phyloP scores from a whole-genome alignment of 35 echinoderm and acorn worm genomes.

The Heliocidaris erythrogramma region DNA sequence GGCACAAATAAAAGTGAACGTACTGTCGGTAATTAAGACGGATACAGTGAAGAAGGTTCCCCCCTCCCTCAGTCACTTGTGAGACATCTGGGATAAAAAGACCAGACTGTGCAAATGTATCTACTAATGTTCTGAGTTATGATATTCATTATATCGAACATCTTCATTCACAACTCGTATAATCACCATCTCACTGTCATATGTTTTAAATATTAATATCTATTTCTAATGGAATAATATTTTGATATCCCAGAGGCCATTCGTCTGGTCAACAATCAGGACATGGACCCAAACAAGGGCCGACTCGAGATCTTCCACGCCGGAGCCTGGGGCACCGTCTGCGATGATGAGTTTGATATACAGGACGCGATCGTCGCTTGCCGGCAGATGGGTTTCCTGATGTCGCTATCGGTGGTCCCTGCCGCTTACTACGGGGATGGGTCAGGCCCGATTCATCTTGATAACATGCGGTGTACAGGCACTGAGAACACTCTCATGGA shows the following conservation, averaged over 20 bases:
- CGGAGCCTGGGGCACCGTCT: constrained; percentile 62
- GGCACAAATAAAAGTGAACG: too few relatives aligned
- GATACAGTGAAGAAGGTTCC: too few relatives aligned
- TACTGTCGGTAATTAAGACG: too few relatives aligned
- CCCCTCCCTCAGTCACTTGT: too few relatives aligned
- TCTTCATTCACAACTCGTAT: too few relatives aligned
- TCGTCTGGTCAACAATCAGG: constrained; percentile 27
- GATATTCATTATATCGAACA: too few relatives aligned
- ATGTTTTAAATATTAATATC: neutral
- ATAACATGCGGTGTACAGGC: constrained; percentile 53
- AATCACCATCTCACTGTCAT: too few relatives aligned
- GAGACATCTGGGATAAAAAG: too few relatives aligned
- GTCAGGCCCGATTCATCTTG: constrained; percentile 45
- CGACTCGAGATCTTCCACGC: constrained; percentile 65
- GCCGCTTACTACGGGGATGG: constrained; percentile 49
- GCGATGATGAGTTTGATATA: constrained; percentile 58
- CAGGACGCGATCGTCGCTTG: constrained; percentile 60
- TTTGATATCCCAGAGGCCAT: neutral
- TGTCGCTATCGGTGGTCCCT: constrained; percentile 26
- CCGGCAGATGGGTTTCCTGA: constrained; percentile 55
- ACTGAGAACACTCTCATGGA: constrained; percentile 17
- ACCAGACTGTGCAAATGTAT: too few relatives aligned
- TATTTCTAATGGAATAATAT: neutral
- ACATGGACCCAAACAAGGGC: constrained; percentile 28
- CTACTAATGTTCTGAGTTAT: too few relatives aligned